These are phyloP conservation scores for Eupithecia pulchellata DNA, from an alignment of 2,888 invertebrate species.

Conservation along the genomic window DNA sequence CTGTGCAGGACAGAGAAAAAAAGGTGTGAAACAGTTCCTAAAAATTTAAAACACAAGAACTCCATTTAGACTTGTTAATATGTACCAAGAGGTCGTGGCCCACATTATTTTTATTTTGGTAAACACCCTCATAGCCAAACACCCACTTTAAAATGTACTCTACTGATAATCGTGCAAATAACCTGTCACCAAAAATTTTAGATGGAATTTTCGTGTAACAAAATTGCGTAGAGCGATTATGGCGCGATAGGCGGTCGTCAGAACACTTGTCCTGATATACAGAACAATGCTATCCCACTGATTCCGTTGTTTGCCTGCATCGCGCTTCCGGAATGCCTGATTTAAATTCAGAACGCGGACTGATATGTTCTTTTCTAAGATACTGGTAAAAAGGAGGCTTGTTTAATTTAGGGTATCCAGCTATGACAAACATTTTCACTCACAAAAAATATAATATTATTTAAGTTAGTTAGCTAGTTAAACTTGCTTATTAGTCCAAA, in stretches of 20 bases:
- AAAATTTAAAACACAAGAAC: not conserved
- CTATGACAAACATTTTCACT: not conserved
- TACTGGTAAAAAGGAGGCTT: not conserved
- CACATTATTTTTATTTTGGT: not conserved
- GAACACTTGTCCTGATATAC: constrained; percentile 61
- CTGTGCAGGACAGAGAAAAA: too few species aligned
- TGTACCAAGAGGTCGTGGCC: not conserved
- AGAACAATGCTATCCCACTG: constrained; percentile 54
- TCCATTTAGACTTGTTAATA: not conserved
- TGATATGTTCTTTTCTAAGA: constrained; percentile 51
- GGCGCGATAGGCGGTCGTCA: constrained; percentile 59
- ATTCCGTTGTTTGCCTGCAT: constrained; percentile 40
- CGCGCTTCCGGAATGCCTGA: constrained; percentile 58
- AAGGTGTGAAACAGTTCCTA: not conserved
- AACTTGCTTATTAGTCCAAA: not conserved
- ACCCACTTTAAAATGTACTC: constrained; percentile 18
- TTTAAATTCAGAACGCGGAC: constrained; percentile 70
- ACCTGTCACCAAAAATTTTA: constrained; percentile 44
- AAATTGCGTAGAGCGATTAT: constrained; percentile 39
- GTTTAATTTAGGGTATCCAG: not conserved
- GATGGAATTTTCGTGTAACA: constrained; percentile 49
- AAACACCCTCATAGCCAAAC: not conserved
- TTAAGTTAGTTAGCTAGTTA: not conserved
- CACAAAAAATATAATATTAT: too few species aligned
- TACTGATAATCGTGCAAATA: constrained; percentile 39